phyloP scores from a whole-genome alignment of 1,140 invertebrate species.

The Lordiphosa stackelbergi region DNA sequence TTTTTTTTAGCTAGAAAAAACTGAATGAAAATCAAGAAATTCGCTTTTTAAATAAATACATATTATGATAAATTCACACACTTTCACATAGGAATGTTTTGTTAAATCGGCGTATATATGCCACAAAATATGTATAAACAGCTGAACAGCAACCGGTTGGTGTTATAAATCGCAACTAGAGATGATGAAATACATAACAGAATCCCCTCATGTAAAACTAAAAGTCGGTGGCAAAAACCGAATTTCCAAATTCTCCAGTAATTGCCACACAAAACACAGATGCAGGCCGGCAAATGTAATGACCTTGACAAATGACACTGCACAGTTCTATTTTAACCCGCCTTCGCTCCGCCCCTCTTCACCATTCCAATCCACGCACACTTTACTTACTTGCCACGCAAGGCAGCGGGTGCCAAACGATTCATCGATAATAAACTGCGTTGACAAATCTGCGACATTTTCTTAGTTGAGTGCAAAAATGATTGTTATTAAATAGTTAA shows the following conservation, averaged over 20 bases:
- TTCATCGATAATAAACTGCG: slow-evolving; percentile 51
- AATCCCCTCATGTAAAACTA: too few species aligned
- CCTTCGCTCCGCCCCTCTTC: background rate
- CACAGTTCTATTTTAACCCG: slow-evolving; percentile 1
- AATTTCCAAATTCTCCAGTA: slow-evolving; percentile 23
- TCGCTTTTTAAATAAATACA: slow-evolving; percentile 32
- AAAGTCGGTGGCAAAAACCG: too few species aligned
- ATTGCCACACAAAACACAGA: slow-evolving; percentile 24
- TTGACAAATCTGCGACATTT: slow-evolving; percentile 60
- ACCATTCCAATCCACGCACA: background rate
- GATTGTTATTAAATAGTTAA: slow-evolving; percentile 23
- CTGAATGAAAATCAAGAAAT: slow-evolving; percentile 34
- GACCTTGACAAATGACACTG: slow-evolving; percentile 71
- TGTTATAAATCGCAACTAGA: background rate
- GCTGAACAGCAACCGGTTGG: background rate
- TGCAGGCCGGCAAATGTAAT: slow-evolving; percentile 52
- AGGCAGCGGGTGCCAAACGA: slow-evolving; percentile 46
- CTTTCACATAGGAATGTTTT: background rate
- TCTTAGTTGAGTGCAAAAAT: slow-evolving; percentile 15
- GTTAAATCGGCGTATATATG: background rate
- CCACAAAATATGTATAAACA: background rate
- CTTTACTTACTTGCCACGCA: slow-evolving; percentile 55
- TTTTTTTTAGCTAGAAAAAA: slow-evolving; percentile 5
- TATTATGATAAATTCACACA: slow-evolving; percentile 1
- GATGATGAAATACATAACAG: slow-evolving; percentile 11